These are phyloP conservation scores for Bombyx huttoni DNA, from an alignment of 2,888 invertebrate genomes.

Conservation along the genomic window DNA sequence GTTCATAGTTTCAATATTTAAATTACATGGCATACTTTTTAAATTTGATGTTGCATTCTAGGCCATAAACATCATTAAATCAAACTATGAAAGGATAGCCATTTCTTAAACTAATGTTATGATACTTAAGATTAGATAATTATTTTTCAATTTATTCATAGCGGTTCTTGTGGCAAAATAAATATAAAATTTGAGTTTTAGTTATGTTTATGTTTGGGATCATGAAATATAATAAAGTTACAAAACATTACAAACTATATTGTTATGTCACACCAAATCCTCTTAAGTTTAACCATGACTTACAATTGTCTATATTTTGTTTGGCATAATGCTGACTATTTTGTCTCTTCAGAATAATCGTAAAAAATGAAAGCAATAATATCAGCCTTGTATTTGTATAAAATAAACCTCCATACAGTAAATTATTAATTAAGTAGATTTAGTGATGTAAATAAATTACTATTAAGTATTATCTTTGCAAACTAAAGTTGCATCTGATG, in stretches of 20 bases:
- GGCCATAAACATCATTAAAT: too few relatives aligned
- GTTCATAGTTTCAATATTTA: neutral
- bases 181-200: too few relatives aligned
- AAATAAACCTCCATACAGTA: neutral
- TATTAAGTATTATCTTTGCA: neutral
- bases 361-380: constrained; percentile 1
- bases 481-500: neutral
- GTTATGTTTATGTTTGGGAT: too few relatives aligned
- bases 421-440: neutral
- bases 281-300: too few relatives aligned
- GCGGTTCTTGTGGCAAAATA: too few relatives aligned
- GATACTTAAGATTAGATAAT: too few relatives aligned
- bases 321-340: neutral
- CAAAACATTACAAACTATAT: neutral
- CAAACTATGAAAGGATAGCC: too few relatives aligned
- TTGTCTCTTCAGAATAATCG: constrained; percentile 15
- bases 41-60: too few relatives aligned
- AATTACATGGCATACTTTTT: too few relatives aligned
- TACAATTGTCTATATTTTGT: neutral
- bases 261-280: neutral
- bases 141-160: too few relatives aligned
- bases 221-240: neutral
- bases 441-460: neutral
- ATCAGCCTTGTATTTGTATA: neutral
- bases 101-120: too few relatives aligned